phyloP scores from a whole-genome alignment of 2,113 vertebrate species.

The Melanotaenia duboulayi region DNA sequence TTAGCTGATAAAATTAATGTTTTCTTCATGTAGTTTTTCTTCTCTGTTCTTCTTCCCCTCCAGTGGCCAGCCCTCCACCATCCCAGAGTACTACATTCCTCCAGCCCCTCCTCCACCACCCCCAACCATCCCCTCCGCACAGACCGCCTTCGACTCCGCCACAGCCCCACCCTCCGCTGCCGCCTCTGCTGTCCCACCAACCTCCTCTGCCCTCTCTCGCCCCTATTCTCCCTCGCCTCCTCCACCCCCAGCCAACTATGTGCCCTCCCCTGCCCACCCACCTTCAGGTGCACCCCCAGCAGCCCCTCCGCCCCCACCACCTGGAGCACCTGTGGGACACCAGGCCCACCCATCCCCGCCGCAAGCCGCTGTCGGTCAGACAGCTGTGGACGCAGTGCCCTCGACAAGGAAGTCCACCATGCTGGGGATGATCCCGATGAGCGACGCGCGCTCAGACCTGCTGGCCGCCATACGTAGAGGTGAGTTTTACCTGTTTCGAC shows the following conservation, averaged over 20 bases:
- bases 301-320: conserved; percentile 65
- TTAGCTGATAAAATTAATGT: not conserved
- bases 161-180: conserved; percentile 61
- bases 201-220: conserved; percentile 79
- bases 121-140: conserved; percentile 88
- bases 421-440: conserved; percentile 89
- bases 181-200: conserved; percentile 84
- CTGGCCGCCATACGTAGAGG: conserved; percentile 93
- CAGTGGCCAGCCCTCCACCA: conserved; percentile 84
- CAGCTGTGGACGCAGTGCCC: conserved; percentile 53
- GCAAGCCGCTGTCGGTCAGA: conserved; percentile 72
- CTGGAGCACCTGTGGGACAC: conserved; percentile 46
- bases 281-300: conserved; percentile 71
- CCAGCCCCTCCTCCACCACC: conserved; percentile 89
- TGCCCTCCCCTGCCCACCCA: conserved; percentile 80
- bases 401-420: conserved; percentile 84
- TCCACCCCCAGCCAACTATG: conserved; percentile 81
- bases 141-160: conserved; percentile 89
- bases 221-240: conserved; percentile 83
- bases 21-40: not conserved
- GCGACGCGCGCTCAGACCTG: conserved; percentile 92
- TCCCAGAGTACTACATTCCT: conserved; percentile 89
- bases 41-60: not conserved
- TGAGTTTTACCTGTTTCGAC: conserved; percentile 56
- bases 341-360: conserved; percentile 72